Evolutionary conservation across 1,140 invertebrate species (phyloP).

Genomic region (Ceratina australensis): DNA sequence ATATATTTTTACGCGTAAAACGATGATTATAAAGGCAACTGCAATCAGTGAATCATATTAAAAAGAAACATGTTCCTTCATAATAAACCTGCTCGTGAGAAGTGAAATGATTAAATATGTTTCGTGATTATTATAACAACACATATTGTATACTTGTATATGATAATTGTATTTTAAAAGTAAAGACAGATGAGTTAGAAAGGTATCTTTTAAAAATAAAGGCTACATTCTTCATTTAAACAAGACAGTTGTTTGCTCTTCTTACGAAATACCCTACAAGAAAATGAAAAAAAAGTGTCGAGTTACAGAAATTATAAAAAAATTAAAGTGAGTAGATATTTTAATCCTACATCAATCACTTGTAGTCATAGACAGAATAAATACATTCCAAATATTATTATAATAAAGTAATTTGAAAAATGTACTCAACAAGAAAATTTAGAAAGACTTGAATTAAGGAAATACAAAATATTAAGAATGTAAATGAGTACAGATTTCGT

Average conservation of each 20-base stretch:
- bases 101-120: constrained; percentile 5
- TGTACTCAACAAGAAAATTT: no score
- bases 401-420: no score
- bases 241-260: not conserved
- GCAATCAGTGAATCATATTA: not conserved
- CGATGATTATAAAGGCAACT: not conserved
- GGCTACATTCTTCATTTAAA: constrained; percentile 20
- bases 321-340: no score
- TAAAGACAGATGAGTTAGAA: constrained; percentile 4
- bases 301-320: no score
- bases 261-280: not conserved
- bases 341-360: no score
- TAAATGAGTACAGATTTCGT: no score
- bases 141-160: constrained; percentile 33
- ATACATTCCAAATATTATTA: no score
- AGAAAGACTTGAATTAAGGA: no score
- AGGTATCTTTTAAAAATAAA: constrained; percentile 37
- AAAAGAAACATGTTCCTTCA: constrained; percentile 33
- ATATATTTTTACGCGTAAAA: not conserved
- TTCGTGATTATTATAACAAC: constrained; percentile 19
- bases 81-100: not conserved
- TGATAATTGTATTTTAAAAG: constrained; percentile 38
- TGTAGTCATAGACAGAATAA: no score
- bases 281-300: no score
- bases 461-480: no score